Conservation (phyloP, 2,113 vertebrate genomes). For the Fukomys damarensis region DNA sequence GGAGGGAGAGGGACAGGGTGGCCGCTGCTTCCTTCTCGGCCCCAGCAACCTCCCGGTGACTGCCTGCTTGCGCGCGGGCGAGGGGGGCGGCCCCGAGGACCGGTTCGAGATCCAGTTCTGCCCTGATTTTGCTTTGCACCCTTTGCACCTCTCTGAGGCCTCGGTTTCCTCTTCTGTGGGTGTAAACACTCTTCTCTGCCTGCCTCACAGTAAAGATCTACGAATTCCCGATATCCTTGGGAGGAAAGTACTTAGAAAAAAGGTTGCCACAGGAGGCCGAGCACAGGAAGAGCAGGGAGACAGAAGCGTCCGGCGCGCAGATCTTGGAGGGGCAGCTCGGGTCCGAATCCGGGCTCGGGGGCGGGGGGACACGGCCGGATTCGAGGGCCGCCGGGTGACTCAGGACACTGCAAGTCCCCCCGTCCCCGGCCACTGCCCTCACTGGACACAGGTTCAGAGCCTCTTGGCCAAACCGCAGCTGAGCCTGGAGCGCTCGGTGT, state of each 20-base stretch:
- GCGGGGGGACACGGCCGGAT: not conserved
- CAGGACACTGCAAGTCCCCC: not conserved
- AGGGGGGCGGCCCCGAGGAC: not conserved
- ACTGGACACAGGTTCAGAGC: not conserved
- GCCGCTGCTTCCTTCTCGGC: not conserved
- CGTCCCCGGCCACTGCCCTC: not conserved
- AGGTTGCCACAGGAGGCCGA: not conserved
- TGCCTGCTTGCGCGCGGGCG: not conserved
- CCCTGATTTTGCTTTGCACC: not conserved
- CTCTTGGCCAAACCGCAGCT: not conserved
- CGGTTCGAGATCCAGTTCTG: not conserved
- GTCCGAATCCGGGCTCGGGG: accelerated
- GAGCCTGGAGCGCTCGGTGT: not conserved
- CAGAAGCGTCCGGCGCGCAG: not conserved
- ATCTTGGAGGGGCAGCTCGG: not conserved
- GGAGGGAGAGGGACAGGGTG: not conserved
- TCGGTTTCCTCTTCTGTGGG: not conserved
- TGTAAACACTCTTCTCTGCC: not conserved
- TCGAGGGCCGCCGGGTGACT: not conserved
- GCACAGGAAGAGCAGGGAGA: no score
- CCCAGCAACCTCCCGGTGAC: not conserved
- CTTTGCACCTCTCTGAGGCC: not conserved
- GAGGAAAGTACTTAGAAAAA: not conserved
- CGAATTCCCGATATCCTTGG: not conserved
- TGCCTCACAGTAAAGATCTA: not conserved